Evolutionary conservation across 2,797 vertebrate species (phyloP).

Genomic region (Ctenopoma kingsleyae): DNA sequence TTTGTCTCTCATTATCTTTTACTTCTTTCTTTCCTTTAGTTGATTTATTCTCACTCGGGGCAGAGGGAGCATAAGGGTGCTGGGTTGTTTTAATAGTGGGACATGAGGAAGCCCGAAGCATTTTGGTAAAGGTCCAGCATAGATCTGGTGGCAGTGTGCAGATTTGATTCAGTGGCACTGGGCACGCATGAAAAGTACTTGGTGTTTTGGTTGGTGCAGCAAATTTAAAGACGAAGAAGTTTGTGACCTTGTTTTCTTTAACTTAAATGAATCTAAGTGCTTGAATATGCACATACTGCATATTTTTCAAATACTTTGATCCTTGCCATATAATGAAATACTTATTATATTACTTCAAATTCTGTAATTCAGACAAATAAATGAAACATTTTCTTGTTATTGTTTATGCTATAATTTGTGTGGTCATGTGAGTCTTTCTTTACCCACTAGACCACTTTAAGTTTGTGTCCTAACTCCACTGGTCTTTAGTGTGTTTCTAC

Average conservation of each 20-base stretch:
- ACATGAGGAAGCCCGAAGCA: slow-evolving; percentile 60
- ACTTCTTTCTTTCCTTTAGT: not conserved
- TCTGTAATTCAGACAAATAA: too few species aligned
- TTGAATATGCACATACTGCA: too few species aligned
- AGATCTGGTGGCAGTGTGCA: slow-evolving; percentile 53
- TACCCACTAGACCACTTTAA: slow-evolving; percentile 24
- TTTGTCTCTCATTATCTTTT: slow-evolving; percentile 6
- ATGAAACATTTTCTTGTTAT: not conserved
- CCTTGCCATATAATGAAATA: too few species aligned
- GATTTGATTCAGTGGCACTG: slow-evolving; percentile 35
- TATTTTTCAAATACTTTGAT: too few species aligned
- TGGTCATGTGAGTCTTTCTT: slow-evolving; percentile 10
- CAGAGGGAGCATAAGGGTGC: slow-evolving; percentile 45
- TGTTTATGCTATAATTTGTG: not conserved
- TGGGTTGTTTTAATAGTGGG: slow-evolving; percentile 51
- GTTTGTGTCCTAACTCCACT: slow-evolving; percentile 4
- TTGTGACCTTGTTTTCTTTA: not conserved
- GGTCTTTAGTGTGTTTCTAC: too few species aligned
- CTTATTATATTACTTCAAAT: too few species aligned
- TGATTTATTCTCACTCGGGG: slow-evolving; percentile 41
- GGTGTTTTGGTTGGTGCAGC: slow-evolving; percentile 13
- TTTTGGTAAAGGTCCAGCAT: slow-evolving; percentile 59
- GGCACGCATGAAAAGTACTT: slow-evolving; percentile 23
- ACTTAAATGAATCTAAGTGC: not conserved
- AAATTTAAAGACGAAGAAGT: slow-evolving; percentile 12